A percentile compares a stretch with the other conserved stretches of the same genome.
phyloP scores from a whole-genome alignment of 2,113 vertebrate genomes.

The Sylvietta virens region DNA sequence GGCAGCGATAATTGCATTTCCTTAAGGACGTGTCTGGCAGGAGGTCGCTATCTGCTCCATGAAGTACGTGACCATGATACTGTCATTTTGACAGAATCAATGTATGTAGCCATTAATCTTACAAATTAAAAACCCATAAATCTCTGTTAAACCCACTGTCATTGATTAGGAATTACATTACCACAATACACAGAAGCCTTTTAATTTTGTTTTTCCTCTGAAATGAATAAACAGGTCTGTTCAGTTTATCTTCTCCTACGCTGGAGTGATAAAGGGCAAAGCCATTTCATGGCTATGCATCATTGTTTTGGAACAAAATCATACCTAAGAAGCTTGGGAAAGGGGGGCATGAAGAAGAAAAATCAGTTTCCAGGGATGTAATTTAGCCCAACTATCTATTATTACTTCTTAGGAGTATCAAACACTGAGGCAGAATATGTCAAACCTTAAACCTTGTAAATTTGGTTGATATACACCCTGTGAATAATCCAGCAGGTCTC shows the following conservation, averaged over 20 bases:
- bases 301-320: conserved; percentile 4
- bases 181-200: conserved; percentile 58
- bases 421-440: background rate
- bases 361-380: background rate
- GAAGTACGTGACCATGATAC: conserved; percentile 72
- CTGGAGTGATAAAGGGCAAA: conserved; percentile 33
- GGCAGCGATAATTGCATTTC: conserved; percentile 71
- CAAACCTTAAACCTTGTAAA: background rate
- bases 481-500: background rate
- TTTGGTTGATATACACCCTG: background rate
- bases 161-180: conserved; percentile 59
- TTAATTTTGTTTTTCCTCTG: conserved; percentile 56
- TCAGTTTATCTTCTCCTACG: conserved; percentile 11
- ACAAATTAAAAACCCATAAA: conserved; percentile 60
- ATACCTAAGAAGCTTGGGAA: background rate
- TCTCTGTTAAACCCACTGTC: conserved; percentile 52
- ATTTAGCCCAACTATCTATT: background rate
- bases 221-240: conserved; percentile 41
- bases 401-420: background rate
- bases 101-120: conserved; percentile 48
- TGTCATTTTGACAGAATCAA: conserved; percentile 47
- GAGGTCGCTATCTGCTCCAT: conserved; percentile 28
- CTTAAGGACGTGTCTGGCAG: conserved; percentile 57
- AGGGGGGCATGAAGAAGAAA: background rate
- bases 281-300: conserved; percentile 50